phyloP scores from a whole-genome alignment of 1,140 invertebrate genomes.

The Leptinotarsa lineolata region DNA sequence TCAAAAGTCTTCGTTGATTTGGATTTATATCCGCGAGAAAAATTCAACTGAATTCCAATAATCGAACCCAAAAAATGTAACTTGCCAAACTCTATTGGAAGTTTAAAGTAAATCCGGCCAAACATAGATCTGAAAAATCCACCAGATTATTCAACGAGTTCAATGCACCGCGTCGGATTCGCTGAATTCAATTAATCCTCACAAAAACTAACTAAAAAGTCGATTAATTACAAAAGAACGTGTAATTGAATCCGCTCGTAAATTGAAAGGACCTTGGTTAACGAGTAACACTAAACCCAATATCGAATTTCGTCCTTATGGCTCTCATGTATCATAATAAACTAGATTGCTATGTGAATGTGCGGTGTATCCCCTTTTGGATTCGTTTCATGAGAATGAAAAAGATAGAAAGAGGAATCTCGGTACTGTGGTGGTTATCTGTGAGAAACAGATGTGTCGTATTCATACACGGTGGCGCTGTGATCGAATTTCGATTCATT shows the following conservation, averaged over 20 bases:
- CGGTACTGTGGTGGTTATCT: too few relatives aligned
- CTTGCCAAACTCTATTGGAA: too few relatives aligned
- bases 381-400: background rate
- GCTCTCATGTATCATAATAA: background rate
- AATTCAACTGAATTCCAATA: too few relatives aligned
- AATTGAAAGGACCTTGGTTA: background rate
- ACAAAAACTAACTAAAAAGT: background rate
- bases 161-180: background rate
- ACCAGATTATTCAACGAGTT: background rate
- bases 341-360: background rate
- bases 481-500: too few relatives aligned
- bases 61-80: too few relatives aligned
- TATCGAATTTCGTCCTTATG: constrained; percentile 2
- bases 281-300: background rate
- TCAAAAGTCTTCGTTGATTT: too few relatives aligned
- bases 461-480: too few relatives aligned
- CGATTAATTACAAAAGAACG: constrained; percentile 6
- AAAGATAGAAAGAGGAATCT: too few relatives aligned
- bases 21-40: accelerated
- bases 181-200: background rate
- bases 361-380: background rate
- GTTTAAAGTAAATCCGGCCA: too few relatives aligned
- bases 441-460: too few relatives aligned
- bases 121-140: background rate
- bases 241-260: constrained; percentile 8